phyloP scores from a whole-genome alignment of 2,888 invertebrate species.

The Andrena praecox region DNA sequence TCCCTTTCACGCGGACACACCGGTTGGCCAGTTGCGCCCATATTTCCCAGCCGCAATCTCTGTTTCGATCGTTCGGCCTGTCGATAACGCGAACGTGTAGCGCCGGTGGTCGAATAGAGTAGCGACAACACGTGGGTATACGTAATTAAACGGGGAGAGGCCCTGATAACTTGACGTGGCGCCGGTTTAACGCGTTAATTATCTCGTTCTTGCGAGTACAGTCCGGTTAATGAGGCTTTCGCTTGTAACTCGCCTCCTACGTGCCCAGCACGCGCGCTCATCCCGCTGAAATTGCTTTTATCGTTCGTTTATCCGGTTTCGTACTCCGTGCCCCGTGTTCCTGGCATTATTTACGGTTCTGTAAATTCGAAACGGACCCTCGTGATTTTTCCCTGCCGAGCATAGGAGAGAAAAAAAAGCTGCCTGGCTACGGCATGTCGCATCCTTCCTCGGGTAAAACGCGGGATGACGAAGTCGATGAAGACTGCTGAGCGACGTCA shows the following conservation, averaged over 20 bases:
- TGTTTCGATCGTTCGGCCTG: slow-evolving; percentile 1
- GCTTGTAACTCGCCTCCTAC: slow-evolving; percentile 77
- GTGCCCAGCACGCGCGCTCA: slow-evolving; percentile 68
- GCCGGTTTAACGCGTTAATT: slow-evolving; percentile 76
- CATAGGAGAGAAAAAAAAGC: neutral
- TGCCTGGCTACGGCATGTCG: neutral
- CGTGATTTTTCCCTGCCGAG: slow-evolving; percentile 5
- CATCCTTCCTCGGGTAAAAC: neutral
- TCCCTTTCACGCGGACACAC: neutral
- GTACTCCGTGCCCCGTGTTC: slow-evolving; percentile 3
- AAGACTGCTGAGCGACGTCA: neutral
- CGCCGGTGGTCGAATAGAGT: slow-evolving; percentile 69
- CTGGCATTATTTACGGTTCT: slow-evolving; percentile 51
- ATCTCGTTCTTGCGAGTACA: slow-evolving; percentile 71
- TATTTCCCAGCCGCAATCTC: neutral
- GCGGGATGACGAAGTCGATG: neutral
- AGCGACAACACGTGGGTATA: slow-evolving; percentile 71
- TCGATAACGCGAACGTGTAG: slow-evolving; percentile 47
- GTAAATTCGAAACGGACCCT: slow-evolving; percentile 32
- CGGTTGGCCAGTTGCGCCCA: neutral
- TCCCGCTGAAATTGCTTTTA: slow-evolving; percentile 52
- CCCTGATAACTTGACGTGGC: slow-evolving; percentile 72
- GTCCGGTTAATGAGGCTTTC: slow-evolving; percentile 73
- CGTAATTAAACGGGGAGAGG: slow-evolving; percentile 74
- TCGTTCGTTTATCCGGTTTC: slow-evolving; percentile 50